Percentiles rank a stretch among this genome's conserved stretches.
Conservation (phyloP, 2,888 invertebrate species). For the Daptonema setosum region DNA sequence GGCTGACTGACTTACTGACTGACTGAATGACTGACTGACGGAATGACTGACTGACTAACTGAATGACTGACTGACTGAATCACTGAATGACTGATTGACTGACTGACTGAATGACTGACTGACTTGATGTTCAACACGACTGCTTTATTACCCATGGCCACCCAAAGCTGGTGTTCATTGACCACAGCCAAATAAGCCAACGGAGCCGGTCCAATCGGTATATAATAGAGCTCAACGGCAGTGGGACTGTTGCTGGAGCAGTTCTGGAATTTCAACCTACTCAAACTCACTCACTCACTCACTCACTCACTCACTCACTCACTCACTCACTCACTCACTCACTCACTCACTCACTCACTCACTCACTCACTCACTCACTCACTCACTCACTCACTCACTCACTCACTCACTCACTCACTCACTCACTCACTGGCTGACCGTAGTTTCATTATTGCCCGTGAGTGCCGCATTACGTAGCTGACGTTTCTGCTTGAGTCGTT, state of each 20-base stretch:
- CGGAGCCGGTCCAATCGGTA: slow-evolving; percentile 34
- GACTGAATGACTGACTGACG: no score
- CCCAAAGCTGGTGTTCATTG: slow-evolving; percentile 30
- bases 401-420: background rate
- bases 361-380: background rate
- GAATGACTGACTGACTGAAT: no score
- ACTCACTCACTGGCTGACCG: no score
- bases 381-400: background rate
- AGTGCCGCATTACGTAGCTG: slow-evolving; percentile 20
- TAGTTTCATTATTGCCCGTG: no score
- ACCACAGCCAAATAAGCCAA: slow-evolving; percentile 29
- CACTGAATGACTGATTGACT: no score
- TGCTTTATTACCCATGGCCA: slow-evolving; percentile 34
- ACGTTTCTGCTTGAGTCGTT: slow-evolving; percentile 29
- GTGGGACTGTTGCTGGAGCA: slow-evolving; percentile 19
- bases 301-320: background rate
- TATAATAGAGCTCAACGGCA: slow-evolving; percentile 31
- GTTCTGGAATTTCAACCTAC: slow-evolving; percentile 11
- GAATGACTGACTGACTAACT: no score
- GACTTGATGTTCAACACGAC: slow-evolving; percentile 33
- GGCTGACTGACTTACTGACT: no score
- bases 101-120: background rate
- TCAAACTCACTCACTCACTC: background rate
- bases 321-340: background rate
- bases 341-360: background rate